phyloP scores from a whole-genome alignment of 2,113 vertebrate genomes.

The Amblyopsis rosae region DNA sequence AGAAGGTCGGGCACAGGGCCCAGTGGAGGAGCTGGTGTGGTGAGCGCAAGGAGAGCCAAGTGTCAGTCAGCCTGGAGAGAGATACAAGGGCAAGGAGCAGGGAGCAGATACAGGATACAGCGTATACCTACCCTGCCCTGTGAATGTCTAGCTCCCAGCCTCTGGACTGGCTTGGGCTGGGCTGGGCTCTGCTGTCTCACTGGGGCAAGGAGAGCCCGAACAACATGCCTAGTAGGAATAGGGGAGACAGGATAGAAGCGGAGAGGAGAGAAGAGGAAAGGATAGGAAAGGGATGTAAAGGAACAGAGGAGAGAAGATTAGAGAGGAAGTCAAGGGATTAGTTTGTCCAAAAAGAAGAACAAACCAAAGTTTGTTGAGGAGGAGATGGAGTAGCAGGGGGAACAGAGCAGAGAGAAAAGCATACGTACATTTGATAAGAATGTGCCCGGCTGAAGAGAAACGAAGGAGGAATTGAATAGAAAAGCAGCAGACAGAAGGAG shows the following conservation, averaged over 20 bases:
- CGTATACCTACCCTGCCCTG: constrained; percentile 94
- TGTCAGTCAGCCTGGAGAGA: too few relatives aligned
- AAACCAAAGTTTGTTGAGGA: background rate
- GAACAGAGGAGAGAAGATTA: background rate
- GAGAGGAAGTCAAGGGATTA: background rate
- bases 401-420: constrained; percentile 21
- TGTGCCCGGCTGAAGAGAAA: constrained; percentile 12
- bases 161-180: constrained; percentile 94
- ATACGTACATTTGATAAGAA: constrained; percentile 18
- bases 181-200: constrained; percentile 91
- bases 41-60: too few relatives aligned
- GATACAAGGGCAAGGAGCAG: too few relatives aligned
- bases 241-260: constrained; percentile 14
- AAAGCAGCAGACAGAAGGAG: constrained; percentile 30
- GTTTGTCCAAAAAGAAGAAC: background rate
- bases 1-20: too few relatives aligned
- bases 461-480: constrained; percentile 37
- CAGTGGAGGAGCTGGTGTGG: too few relatives aligned
- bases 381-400: background rate
- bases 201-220: constrained; percentile 94
- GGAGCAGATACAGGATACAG: too few relatives aligned
- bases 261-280: constrained; percentile 5
- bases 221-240: constrained; percentile 84
- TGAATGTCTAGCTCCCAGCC: constrained; percentile 98
- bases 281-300: constrained; percentile 4